These are phyloP conservation scores for Allochrocebus solatus DNA, from an alignment of 2,797 vertebrate genomes.

Conservation along the genomic window DNA sequence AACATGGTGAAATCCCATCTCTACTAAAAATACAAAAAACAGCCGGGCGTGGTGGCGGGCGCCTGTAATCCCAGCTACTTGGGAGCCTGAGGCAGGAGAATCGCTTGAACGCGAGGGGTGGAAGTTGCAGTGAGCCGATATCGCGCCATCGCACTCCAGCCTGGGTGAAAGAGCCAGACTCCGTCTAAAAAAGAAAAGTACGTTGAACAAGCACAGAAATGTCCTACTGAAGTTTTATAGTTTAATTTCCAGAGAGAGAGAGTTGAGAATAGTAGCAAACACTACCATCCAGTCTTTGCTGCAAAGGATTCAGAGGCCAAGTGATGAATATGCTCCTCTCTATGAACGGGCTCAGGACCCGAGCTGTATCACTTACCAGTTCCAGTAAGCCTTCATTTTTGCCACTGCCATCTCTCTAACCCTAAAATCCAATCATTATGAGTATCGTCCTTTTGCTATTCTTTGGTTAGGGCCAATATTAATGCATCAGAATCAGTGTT, in stretches of 20 bases:
- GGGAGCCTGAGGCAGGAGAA: not conserved
- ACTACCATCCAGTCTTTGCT: not conserved
- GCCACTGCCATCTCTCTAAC: not conserved
- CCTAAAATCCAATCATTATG: not conserved
- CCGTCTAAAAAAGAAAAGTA: not conserved
- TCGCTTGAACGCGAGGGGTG: not conserved
- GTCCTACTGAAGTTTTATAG: not conserved
- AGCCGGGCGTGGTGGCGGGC: not conserved
- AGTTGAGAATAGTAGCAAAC: not conserved
- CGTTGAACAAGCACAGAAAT: not conserved
- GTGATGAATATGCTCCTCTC: not conserved
- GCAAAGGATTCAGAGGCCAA: not conserved
- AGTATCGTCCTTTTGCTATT: not conserved
- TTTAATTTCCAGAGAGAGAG: not conserved
- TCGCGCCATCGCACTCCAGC: not conserved
- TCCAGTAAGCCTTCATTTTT: not conserved
- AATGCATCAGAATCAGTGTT: not conserved
- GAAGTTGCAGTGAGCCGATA: not conserved
- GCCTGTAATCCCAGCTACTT: not conserved
- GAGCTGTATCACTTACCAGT: not conserved
- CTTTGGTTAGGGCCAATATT: not conserved
- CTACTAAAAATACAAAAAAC: not conserved
- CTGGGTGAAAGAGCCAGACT: not conserved
- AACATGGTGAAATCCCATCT: not conserved
- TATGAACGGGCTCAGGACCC: not conserved